A percentile compares a stretch with the other conserved stretches of the same genome.
Evolutionary conservation across 2,888 invertebrate species (phyloP).

Genomic region (Chymomyza fuscimana): DNA sequence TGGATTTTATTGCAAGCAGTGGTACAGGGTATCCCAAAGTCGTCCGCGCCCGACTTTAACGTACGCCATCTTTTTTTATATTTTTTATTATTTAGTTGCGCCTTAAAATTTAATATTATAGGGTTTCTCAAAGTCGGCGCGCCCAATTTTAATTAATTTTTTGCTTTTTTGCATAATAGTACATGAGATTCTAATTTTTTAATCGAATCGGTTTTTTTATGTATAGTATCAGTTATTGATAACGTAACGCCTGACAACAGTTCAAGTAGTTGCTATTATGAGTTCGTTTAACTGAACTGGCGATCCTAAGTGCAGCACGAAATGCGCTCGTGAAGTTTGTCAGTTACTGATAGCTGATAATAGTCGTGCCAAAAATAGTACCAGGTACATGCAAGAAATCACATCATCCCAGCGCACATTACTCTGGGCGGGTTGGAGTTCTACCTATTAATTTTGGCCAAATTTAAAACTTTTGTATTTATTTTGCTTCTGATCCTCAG

Average conservation of each 20-base stretch:
- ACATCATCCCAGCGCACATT: neutral
- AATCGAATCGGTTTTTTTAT: neutral
- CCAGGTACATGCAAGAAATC: neutral
- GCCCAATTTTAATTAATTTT: neutral
- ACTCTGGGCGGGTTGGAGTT: too few relatives aligned
- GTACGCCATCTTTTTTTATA: too few relatives aligned
- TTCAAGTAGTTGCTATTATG: neutral
- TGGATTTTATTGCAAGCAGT: too few relatives aligned
- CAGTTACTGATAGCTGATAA: neutral
- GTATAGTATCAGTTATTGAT: neutral
- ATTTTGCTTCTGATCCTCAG: neutral
- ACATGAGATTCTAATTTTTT: neutral
- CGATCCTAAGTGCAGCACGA: constrained; percentile 1
- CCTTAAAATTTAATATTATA: too few relatives aligned
- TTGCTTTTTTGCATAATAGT: neutral
- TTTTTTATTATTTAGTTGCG: too few relatives aligned
- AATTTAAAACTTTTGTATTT: neutral
- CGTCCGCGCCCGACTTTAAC: too few relatives aligned
- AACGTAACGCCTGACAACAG: neutral
- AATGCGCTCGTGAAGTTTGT: constrained; percentile 13
- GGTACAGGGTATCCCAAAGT: too few relatives aligned
- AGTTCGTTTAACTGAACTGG: neutral
- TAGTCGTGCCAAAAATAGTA: neutral
- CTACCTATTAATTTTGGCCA: neutral
- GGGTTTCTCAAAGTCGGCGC: too few relatives aligned